Conservation (phyloP, 2,113 vertebrate species). For the Lycocorax pyrrhopterus region DNA sequence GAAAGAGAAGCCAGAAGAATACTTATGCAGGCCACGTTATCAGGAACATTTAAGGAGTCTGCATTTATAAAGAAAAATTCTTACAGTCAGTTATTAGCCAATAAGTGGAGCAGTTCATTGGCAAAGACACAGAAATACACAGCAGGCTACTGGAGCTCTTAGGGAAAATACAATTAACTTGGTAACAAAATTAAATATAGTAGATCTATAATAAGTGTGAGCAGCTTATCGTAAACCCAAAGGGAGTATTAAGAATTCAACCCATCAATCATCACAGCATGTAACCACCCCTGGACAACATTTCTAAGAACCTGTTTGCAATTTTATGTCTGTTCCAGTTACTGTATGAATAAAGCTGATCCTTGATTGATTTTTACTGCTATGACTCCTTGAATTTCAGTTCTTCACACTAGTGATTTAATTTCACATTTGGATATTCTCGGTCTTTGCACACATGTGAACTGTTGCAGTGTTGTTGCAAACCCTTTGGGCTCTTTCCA, state of each 20-base stretch:
- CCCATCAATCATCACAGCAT: conserved; percentile 36
- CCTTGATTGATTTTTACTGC: neutral
- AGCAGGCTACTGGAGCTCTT: conserved; percentile 37
- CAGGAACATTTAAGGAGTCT: neutral
- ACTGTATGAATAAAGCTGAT: neutral
- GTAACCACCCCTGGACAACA: neutral
- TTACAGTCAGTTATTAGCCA: conserved; percentile 49
- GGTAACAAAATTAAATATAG: conserved; percentile 57
- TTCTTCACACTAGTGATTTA: neutral
- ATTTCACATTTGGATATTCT: neutral
- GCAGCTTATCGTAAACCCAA: conserved; percentile 43
- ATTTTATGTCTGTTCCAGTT: neutral
- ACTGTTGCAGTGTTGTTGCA: neutral
- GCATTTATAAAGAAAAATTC: conserved; percentile 32
- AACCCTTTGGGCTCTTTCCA: neutral
- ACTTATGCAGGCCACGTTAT: neutral
- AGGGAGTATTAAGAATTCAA: conserved; percentile 49
- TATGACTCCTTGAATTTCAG: neutral
- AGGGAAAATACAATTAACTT: conserved; percentile 61
- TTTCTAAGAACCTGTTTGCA: conserved; percentile 9
- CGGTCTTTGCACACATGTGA: neutral
- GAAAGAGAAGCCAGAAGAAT: neutral
- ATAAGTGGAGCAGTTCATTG: conserved; percentile 41
- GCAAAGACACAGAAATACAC: conserved; percentile 34
- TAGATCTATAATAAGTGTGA: conserved; percentile 39